Evolutionary conservation across 23 tunicate genomes (phyloP).

Genomic region (Clavelina lepadiformis): DNA sequence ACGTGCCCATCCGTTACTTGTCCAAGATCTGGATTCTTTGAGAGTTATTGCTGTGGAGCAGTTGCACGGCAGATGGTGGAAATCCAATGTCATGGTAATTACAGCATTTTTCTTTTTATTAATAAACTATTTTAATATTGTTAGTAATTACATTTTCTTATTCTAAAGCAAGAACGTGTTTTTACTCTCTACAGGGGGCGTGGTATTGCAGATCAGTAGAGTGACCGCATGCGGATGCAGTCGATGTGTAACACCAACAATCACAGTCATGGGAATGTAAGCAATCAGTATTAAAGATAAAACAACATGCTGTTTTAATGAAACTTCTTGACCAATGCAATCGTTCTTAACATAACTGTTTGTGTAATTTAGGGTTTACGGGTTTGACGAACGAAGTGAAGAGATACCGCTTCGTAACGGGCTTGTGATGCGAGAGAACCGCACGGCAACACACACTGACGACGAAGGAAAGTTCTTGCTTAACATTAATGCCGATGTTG

Average conservation of each 20-base stretch:
- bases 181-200: neutral
- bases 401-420: slow-evolving; percentile 26
- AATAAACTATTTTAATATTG: too few species aligned
- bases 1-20: slow-evolving; percentile 66
- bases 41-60: slow-evolving; percentile 56
- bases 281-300: neutral
- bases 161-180: neutral
- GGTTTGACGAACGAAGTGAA: neutral
- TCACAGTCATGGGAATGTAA: slow-evolving; percentile 62
- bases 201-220: too few species aligned
- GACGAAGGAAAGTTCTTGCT: slow-evolving; percentile 35
- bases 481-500: slow-evolving; percentile 41
- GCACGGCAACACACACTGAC: slow-evolving; percentile 29
- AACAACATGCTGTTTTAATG: neutral
- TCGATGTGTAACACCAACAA: slow-evolving; percentile 39
- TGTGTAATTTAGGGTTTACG: neutral
- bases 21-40: slow-evolving; percentile 9
- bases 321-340: neutral
- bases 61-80: slow-evolving; percentile 11
- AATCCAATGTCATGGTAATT: slow-evolving; percentile 27
- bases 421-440: slow-evolving; percentile 30
- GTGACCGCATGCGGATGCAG: slow-evolving; percentile 66
- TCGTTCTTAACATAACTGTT: neutral
- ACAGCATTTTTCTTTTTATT: neutral
- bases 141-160: neutral